Evolutionary conservation across 2,888 invertebrate genomes (phyloP), one percentile per base, ranked within the genome.

Genomic region (Oxytorus armatus): DNA sequence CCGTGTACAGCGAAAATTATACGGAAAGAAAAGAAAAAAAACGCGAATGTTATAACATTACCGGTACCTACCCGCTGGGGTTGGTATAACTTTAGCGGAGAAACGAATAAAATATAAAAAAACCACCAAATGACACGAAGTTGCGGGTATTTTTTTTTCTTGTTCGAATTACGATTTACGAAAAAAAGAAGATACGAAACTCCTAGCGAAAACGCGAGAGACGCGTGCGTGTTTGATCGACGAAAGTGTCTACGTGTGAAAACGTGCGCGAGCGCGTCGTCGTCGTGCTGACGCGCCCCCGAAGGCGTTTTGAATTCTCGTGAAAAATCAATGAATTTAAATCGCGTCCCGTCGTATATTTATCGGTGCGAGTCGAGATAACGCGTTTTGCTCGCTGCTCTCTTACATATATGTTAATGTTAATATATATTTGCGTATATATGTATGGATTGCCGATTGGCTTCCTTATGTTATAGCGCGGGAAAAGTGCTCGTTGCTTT

Each of bases 281-380:
- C 16, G 4, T 47, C 16, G 47, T 14, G 29, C 29, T 14, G 29
- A 2, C 16, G 42, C 53, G 47, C 76, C n/a, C n/a, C n/a, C 44
- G 25, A 36, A 44, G 63, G 69, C 63, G 55, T 61, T 36, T 47
- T 61, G 44, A 47, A 63, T 63, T 23, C 66, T 68, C 63, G 65
- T 66, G 36, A 25, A 39, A 39, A 70, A 80, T 79, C 85, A 79
- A 88, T 86, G 86, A 88, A 87, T 86, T 88, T 88, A 85, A n/a
- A 88, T 88, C 85, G 83, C 66, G 53, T 73, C 61, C 10, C 36
- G 10, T 36, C 36, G 10, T 36, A 5, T 83, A 87, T 88, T 87
- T 87, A 86, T 85, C 84, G 82, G 65, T 36, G 36, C 47, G 74
- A 57, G 18, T 61, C 65, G 79, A 84, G 85, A 86, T 49, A 21